Conservation (phyloP, 2,113 vertebrate genomes). For the Serilophus lunatus region DNA sequence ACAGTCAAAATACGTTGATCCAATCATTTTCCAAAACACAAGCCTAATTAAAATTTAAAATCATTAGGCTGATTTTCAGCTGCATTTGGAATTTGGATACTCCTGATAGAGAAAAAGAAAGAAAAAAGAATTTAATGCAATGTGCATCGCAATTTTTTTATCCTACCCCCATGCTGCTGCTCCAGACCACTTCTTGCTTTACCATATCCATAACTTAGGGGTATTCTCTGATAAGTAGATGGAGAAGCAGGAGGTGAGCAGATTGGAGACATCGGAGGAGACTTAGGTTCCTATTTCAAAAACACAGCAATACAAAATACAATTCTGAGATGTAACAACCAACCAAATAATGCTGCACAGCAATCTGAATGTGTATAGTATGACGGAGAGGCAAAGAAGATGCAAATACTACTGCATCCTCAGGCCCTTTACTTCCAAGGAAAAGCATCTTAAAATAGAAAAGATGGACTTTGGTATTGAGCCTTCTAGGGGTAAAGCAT, state of each 20-base stretch:
- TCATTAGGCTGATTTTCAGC: constrained; percentile 7
- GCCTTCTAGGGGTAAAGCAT: neutral
- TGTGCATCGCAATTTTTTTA: neutral
- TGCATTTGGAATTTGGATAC: constrained; percentile 21
- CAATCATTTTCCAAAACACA: constrained; percentile 20
- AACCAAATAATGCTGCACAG: neutral
- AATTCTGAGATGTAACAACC: neutral
- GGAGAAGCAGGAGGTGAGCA: constrained; percentile 85
- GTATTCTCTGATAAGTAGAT: constrained; percentile 74
- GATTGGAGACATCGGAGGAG: constrained; percentile 77
- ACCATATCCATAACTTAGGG: constrained; percentile 74
- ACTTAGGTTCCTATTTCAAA: constrained; percentile 82
- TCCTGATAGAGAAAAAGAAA: neutral
- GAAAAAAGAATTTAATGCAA: neutral
- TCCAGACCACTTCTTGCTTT: constrained; percentile 80
- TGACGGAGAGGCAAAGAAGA: neutral
- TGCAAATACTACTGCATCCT: neutral
- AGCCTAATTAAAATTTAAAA: constrained; percentile 52
- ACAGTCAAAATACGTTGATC: constrained; percentile 1
- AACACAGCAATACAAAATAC: constrained; percentile 31
- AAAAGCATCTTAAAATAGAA: neutral
- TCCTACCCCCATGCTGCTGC: constrained; percentile 75
- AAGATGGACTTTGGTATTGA: neutral
- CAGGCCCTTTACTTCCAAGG: neutral
- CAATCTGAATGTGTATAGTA: accelerated